phyloP scores from a whole-genome alignment of 2,113 vertebrate species.

The Phalacrocorax brasilianus region DNA sequence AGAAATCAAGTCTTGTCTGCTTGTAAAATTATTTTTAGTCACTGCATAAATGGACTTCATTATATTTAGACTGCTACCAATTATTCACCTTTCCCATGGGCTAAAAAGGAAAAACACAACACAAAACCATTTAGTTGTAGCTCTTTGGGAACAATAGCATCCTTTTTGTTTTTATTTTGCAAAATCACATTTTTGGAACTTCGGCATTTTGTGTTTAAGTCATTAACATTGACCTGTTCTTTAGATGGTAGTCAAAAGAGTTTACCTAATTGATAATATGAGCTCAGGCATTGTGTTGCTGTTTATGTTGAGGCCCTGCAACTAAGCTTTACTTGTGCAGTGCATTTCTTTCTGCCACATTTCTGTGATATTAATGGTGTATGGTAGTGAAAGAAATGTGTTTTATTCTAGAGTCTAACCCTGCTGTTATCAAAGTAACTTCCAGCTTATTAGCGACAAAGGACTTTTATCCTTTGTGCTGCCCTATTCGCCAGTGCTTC shows the following conservation, averaged over 20 bases:
- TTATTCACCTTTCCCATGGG: constrained; percentile 73
- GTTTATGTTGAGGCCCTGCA: constrained; percentile 67
- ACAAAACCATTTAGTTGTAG: constrained; percentile 35
- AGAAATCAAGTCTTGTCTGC: constrained; percentile 79
- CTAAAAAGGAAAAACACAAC: constrained; percentile 49
- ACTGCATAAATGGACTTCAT: constrained; percentile 76
- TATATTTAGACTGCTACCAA: constrained; percentile 70
- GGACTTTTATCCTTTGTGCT: constrained; percentile 92
- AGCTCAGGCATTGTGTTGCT: constrained; percentile 64
- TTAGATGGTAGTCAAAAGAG: constrained; percentile 11
- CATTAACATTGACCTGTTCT: not conserved
- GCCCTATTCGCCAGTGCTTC: constrained; percentile 93
- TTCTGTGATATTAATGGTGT: constrained; percentile 83
- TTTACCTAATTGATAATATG: constrained; percentile 73
- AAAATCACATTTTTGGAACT: constrained; percentile 3
- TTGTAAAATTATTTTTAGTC: constrained; percentile 77
- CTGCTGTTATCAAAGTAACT: constrained; percentile 98
- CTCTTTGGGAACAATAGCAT: constrained; percentile 17
- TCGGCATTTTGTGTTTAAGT: not conserved
- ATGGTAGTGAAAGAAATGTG: constrained; percentile 80
- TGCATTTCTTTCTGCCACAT: constrained; percentile 74
- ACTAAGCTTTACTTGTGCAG: constrained; percentile 75
- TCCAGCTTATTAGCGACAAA: constrained; percentile 97
- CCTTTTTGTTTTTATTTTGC: constrained; percentile 40
- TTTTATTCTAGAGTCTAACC: constrained; percentile 87